Base-by-base conservation (phyloP, 2,797 vertebrate genomes). In the Scleropages formosus region DNA sequence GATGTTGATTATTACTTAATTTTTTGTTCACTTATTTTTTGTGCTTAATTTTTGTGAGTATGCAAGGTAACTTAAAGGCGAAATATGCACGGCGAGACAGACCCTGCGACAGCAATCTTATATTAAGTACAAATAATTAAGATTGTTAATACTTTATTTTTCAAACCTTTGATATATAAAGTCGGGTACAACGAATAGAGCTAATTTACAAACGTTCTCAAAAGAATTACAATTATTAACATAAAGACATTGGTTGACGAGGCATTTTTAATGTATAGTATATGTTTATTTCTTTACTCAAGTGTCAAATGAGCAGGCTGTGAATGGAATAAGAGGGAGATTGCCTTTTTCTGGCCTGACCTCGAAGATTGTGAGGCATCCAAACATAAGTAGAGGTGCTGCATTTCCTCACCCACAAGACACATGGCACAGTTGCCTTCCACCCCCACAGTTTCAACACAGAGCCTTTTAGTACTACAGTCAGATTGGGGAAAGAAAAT, bases 371-470 rank as follows among this genome's bases (percentile, higher is more conserved):
- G 67, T 79, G 82, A 87, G 84, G 82, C 80, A 84, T 74, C 46
- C 18, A 82, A 90, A 85, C 90, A 91, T 91, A 91, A 89, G 90
- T 90, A 90, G 88, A 89, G 84, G 86, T 89, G 89, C 86, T 78
- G 89, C 84, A 85, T 82, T 80, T 82, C 81, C 76, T 75, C 84
- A 82, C 81, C 80, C 67, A 66, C 26, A 78, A 72, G 80, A 74
- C 86, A 86, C 87, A 84, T 69, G 82, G 83, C 83, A 82, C 80
- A 80, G 83, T 83, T 84, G 79, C 81, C 12, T 74, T 82, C 84
- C 84, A 81, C 89, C 88, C 85, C 84, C 87, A 73, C 88, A 84
- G 79, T 83, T 81, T 80, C 67, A 80, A 82, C 82, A 63, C 83
- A 39, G 31, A 82, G 77, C 84, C 83, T 85, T 84, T 81, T 78